Evolutionary conservation across 2,797 vertebrate genomes (phyloP), one percentile per base, ranked within the genome.

Genomic region (Karalla daura): DNA sequence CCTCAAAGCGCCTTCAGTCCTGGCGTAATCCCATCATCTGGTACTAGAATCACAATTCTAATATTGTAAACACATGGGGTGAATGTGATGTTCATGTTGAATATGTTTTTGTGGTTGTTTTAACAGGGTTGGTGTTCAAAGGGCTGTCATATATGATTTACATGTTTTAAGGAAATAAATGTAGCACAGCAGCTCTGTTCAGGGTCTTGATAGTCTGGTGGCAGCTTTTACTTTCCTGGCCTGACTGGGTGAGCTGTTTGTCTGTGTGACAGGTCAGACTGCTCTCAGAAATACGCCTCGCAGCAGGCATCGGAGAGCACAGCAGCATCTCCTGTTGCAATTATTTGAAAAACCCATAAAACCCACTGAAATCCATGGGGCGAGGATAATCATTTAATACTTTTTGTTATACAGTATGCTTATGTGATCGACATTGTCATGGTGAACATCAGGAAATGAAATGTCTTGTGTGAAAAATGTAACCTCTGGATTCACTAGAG

Each of bases 221-320:
- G n/a, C 25, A 25, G 54, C 41, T 70, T 67, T 53, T 44, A 27
- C 13, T 52, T 60, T 28, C 47, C 43, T 2, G 43, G 28, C 25
- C 28, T 12, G 30, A 20, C 49, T 37, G 25, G 39, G 63, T 44
- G 58, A 64, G 70, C 59, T 61, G 54, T 70, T 77, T 68, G 30
- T 78, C 36, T 53, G 28, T 46, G 54, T 70, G 70, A 73, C 80
- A 81, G 79, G 86, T 90, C 88, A 88, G 53, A 40, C 35, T 86
- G 88, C 58, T 78, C 88, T 63, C 43, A 39, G 71, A 74, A 59
- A 43, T 58, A 72, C 50, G 46, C 68, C 49, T 71, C 58, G 77
- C 53, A 56, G 61, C 52, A 10, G 63, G 62, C 4, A 0, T 46
- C 47, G 35, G 32, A 58, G 40, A 54, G 49, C 56, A 40, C n/a